Conservation (phyloP, 2,888 invertebrate genomes). For the Parnassius orleans region DNA sequence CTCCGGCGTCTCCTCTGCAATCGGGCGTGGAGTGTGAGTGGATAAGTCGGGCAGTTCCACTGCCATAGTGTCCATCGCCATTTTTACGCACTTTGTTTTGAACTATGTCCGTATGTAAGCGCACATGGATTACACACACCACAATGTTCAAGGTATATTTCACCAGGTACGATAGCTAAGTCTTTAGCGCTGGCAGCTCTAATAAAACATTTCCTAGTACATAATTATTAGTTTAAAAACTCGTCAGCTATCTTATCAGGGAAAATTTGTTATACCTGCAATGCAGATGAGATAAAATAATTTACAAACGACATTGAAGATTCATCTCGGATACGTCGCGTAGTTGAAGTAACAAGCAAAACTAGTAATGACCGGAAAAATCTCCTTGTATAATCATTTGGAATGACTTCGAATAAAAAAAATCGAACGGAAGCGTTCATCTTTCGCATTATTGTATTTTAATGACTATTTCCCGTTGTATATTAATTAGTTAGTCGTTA, state of each 20-base stretch:
- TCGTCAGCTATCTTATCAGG: slow-evolving; percentile 16
- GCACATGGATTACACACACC: slow-evolving; percentile 37
- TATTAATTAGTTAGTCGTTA: too few relatives aligned
- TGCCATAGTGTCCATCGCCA: slow-evolving; percentile 79
- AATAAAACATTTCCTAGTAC: neutral
- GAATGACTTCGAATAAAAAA: too few relatives aligned
- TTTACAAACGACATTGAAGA: neutral
- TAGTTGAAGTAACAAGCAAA: too few relatives aligned
- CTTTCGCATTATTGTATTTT: neutral
- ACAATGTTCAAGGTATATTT: neutral
- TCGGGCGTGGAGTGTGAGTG: slow-evolving; percentile 56
- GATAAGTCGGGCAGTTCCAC: slow-evolving; percentile 73
- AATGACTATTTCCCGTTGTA: neutral
- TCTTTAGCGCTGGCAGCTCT: neutral
- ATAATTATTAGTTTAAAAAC: neutral
- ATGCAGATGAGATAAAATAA: slow-evolving; percentile 22
- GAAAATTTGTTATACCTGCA: slow-evolving; percentile 22
- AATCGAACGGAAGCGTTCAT: neutral
- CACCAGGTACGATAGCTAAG: neutral
- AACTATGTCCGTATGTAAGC: slow-evolving; percentile 41
- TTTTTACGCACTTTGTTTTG: slow-evolving; percentile 42
- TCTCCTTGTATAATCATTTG: too few relatives aligned
- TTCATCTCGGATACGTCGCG: neutral
- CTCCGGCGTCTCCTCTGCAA: slow-evolving; percentile 69
- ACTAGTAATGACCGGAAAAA: too few relatives aligned